A percentile compares a stretch with the other conserved stretches of the same genome.
Conservation (phyloP, 2,888 invertebrate genomes). For the Adelognathus sp. region DNA sequence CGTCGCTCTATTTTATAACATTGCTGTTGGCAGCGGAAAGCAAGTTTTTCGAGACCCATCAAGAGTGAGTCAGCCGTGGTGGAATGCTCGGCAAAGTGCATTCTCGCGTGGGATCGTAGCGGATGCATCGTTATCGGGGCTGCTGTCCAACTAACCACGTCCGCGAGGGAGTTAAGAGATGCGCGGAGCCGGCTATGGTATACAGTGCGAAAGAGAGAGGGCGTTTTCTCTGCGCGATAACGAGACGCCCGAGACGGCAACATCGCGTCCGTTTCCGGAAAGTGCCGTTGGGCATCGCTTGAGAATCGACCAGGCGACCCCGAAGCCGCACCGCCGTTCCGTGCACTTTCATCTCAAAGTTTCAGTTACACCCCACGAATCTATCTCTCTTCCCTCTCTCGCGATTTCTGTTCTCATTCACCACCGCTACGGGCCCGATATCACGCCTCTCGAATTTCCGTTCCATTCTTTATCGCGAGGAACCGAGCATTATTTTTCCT, state of each 20-base stretch:
- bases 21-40: constrained; percentile 22
- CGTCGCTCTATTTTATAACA: constrained; percentile 33
- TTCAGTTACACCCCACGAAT: constrained; percentile 3
- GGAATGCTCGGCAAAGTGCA: constrained; percentile 35
- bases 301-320: constrained; percentile 45
- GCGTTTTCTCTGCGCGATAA: constrained; percentile 47
- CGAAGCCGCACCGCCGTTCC: constrained; percentile 5
- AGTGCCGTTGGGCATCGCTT: constrained; percentile 52
- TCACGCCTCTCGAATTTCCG: constrained; percentile 15
- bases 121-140: constrained; percentile 50
- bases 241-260: constrained; percentile 48
- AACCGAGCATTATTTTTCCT: constrained; percentile 14
- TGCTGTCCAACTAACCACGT: constrained; percentile 26
- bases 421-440: neutral
- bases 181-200: constrained; percentile 18
- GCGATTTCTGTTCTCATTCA: constrained; percentile 15
- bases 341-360: constrained; percentile 39
- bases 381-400: too few relatives aligned
- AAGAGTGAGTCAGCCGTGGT: neutral
- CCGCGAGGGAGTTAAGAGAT: constrained; percentile 7
- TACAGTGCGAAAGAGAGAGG: constrained; percentile 33
- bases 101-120: constrained; percentile 46
- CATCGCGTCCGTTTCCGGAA: constrained; percentile 52
- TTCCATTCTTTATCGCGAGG: neutral
- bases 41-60: constrained; percentile 13